Percentiles rank a stretch among this genome's conserved stretches.
These are phyloP conservation scores for Leptonema lineaticorne DNA, from an alignment of 1,140 invertebrate species.

Conservation along the genomic window DNA sequence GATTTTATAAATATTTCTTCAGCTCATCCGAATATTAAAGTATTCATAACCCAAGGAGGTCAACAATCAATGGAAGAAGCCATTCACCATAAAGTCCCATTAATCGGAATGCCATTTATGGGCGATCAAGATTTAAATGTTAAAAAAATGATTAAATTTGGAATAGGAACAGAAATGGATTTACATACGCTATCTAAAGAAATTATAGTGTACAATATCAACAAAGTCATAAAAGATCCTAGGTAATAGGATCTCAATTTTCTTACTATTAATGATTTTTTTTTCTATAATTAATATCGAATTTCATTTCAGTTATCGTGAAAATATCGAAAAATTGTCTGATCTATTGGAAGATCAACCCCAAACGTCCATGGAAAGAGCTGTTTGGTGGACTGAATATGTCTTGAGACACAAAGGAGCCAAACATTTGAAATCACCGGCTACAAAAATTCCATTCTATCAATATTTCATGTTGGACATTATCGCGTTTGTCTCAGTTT, in stretches of 20 bases:
- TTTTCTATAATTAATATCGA: not conserved
- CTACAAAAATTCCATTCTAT: constrained; percentile 44
- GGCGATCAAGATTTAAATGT: constrained; percentile 49
- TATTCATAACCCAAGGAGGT: constrained; percentile 65
- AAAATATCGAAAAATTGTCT: constrained; percentile 47
- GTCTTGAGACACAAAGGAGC: constrained; percentile 55
- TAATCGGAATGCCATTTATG: constrained; percentile 53
- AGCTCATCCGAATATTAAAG: constrained; percentile 58
- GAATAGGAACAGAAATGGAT: constrained; percentile 38
- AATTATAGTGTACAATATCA: constrained; percentile 32
- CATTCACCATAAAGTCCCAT: constrained; percentile 57
- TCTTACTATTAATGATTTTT: not conserved
- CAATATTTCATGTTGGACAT: constrained; percentile 42
- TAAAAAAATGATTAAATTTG: constrained; percentile 36
- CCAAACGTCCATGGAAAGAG: constrained; percentile 48
- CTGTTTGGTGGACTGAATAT: constrained; percentile 57
- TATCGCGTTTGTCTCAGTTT: constrained; percentile 8
- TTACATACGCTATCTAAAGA: constrained; percentile 36
- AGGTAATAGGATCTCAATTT: constrained; percentile 5
- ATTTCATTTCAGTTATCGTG: constrained; percentile 41
- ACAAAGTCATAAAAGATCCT: constrained; percentile 27
- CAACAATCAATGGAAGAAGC: constrained; percentile 61
- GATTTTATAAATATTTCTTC: too few relatives aligned
- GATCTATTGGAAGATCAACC: constrained; percentile 45
- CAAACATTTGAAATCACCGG: constrained; percentile 54